These are phyloP conservation scores for Brachyopa scutellaris DNA, from an alignment of 2,888 invertebrate genomes.

Conservation along the genomic window DNA sequence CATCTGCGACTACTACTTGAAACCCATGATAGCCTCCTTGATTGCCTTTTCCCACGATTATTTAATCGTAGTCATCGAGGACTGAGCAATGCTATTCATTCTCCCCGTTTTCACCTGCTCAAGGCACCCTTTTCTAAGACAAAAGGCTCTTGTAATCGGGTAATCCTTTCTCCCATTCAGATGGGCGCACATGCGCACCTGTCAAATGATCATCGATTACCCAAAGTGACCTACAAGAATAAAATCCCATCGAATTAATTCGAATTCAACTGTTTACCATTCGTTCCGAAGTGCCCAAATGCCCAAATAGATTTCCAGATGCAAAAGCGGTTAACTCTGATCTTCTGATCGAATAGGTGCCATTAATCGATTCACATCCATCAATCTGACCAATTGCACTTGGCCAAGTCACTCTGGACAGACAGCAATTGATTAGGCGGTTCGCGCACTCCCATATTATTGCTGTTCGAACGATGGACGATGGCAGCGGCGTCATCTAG, in stretches of 20 bases:
- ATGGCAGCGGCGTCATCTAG: slow-evolving; percentile 63
- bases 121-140: slow-evolving; percentile 38
- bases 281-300: slow-evolving; percentile 14
- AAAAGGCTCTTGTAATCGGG: neutral
- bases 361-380: slow-evolving; percentile 67
- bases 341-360: slow-evolving; percentile 50
- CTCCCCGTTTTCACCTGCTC: slow-evolving; percentile 38
- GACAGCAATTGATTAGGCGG: slow-evolving; percentile 63
- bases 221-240: slow-evolving; percentile 44
- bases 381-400: slow-evolving; percentile 69
- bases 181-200: slow-evolving; percentile 52
- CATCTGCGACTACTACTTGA: slow-evolving; percentile 37
- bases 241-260: slow-evolving; percentile 52
- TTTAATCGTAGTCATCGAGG: slow-evolving; percentile 22
- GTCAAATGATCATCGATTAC: slow-evolving; percentile 59
- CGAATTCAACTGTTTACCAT: slow-evolving; percentile 57
- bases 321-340: slow-evolving; percentile 50
- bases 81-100: slow-evolving; percentile 16
- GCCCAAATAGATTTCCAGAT: slow-evolving; percentile 49
- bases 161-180: slow-evolving; percentile 31
- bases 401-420: slow-evolving; percentile 39
- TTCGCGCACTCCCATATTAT: slow-evolving; percentile 61
- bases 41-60: slow-evolving; percentile 12
- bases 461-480: slow-evolving; percentile 8
- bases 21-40: neutral